Evolutionary conservation across 2,113 vertebrate species (phyloP).

Genomic region (Phylloscopus trochiloides): DNA sequence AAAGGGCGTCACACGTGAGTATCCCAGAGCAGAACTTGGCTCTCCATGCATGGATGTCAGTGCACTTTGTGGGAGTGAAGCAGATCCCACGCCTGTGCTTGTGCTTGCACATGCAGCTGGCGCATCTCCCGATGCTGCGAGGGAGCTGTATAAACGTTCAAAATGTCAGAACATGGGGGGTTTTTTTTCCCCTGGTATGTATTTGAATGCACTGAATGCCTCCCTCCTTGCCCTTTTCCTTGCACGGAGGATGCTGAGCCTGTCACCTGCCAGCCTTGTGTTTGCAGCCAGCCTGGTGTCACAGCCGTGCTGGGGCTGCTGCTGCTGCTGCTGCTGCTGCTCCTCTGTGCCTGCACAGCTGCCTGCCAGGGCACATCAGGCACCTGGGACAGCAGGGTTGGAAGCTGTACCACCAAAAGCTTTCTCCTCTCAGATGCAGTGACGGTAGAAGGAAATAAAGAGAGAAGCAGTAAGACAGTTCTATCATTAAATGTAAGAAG

Average conservation of each 20-base stretch:
- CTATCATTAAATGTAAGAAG: background rate
- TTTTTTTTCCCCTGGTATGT: background rate
- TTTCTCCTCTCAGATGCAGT: background rate
- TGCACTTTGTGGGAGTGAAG: background rate
- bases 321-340: background rate
- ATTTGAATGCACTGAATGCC: background rate
- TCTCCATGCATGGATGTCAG: background rate
- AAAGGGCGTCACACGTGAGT: slow-evolving; percentile 4
- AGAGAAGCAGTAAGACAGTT: background rate
- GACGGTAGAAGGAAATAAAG: background rate
- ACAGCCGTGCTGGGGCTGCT: accelerated
- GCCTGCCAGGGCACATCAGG: accelerated
- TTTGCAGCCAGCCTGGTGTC: background rate
- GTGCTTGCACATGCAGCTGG: background rate
- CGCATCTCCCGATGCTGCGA: background rate
- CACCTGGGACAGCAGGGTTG: background rate
- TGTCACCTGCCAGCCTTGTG: background rate
- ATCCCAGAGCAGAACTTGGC: background rate
- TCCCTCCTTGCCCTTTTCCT: background rate
- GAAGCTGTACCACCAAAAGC: background rate
- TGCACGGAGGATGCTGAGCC: background rate
- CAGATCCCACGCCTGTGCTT: background rate
- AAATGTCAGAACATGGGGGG: background rate
- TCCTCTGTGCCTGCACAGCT: background rate
- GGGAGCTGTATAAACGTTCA: background rate